Evolutionary conservation across 2,797 vertebrate species (phyloP).

Genomic region (Cyclura pinguis): DNA sequence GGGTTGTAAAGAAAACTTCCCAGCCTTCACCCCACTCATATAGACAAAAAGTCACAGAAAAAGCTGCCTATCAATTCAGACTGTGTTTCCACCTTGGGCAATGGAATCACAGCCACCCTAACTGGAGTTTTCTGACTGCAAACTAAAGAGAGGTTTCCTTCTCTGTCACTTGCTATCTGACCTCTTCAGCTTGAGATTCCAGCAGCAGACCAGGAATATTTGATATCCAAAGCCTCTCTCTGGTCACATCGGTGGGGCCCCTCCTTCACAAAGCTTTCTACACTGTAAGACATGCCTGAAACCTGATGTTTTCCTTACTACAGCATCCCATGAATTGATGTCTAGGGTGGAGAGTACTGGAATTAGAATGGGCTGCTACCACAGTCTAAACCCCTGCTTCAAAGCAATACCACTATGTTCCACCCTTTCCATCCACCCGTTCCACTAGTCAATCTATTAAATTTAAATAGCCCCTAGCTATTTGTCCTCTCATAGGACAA

Average conservation of each 20-base stretch:
- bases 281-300: accelerated
- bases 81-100: neutral
- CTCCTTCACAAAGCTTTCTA: neutral
- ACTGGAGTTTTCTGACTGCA: no score
- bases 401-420: neutral
- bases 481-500: neutral
- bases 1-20: neutral
- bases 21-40: no score
- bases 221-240: neutral
- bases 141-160: neutral
- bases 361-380: neutral
- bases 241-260: no score
- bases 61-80: neutral
- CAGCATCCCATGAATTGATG: neutral
- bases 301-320: neutral
- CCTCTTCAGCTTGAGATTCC: neutral
- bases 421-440: no score
- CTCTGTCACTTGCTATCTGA: neutral
- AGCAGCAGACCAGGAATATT: neutral
- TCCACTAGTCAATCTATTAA: neutral
- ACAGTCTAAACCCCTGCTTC: neutral
- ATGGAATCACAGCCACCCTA: neutral
- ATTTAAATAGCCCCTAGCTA: neutral
- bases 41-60: neutral
- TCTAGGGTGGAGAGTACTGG: no score